Percentiles rank a stretch among this genome's conserved stretches.
Conservation (phyloP, 2,797 vertebrate genomes). For the Tachyglossus aculeatus region DNA sequence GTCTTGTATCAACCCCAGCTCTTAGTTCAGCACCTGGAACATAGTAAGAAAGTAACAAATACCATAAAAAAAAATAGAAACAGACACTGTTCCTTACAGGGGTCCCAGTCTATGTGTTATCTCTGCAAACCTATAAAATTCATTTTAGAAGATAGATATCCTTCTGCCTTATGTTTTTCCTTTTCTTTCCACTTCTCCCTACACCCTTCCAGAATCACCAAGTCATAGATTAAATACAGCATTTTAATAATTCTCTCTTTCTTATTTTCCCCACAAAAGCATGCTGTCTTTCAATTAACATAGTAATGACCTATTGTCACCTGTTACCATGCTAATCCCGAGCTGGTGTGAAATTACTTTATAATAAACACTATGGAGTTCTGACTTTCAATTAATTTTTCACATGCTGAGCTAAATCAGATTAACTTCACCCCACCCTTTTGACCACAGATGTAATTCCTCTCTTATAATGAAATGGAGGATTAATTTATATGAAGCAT, state of each 20-base stretch:
- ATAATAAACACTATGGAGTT: conserved; percentile 80
- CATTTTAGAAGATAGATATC: conserved; percentile 32
- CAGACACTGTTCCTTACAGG: too few species aligned
- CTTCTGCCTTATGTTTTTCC: not conserved
- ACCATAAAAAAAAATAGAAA: too few species aligned
- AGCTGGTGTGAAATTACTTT: conserved; percentile 83
- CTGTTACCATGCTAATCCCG: conserved; percentile 78
- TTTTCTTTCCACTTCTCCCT: not conserved
- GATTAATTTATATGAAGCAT: conserved; percentile 79
- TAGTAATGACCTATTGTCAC: conserved; percentile 78
- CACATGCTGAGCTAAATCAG: conserved; percentile 80
- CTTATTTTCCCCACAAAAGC: conserved; percentile 44
- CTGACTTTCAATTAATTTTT: conserved; percentile 83
- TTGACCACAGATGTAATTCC: conserved; percentile 75
- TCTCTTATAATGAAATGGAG: conserved; percentile 74
- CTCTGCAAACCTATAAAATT: not conserved
- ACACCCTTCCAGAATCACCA: not conserved
- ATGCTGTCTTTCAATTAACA: conserved; percentile 78
- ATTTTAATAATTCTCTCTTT: conserved; percentile 27
- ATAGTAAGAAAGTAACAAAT: too few species aligned
- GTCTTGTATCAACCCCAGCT: too few species aligned
- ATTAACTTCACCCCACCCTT: conserved; percentile 74
- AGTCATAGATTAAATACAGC: conserved; percentile 39
- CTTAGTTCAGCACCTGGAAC: too few species aligned
- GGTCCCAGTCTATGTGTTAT: too few species aligned